Evolutionary conservation across 2,113 vertebrate species (phyloP).

Genomic region (Anhinga anhinga): DNA sequence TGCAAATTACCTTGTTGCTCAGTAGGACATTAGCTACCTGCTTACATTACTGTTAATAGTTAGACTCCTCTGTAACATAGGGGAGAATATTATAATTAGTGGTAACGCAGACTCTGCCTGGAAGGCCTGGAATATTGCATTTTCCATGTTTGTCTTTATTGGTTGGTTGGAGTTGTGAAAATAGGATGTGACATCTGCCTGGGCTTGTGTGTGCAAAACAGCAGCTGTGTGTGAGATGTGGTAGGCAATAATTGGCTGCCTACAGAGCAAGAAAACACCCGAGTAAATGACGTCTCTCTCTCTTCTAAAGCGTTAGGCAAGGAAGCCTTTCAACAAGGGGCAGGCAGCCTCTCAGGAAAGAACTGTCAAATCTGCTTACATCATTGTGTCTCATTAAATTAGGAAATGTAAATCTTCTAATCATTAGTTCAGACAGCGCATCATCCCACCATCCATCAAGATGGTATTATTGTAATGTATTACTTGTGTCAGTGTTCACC

Average conservation of each 20-base stretch:
- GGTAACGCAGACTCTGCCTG: not conserved
- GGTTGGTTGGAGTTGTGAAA: not conserved
- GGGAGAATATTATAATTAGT: not conserved
- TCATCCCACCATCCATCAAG: not conserved
- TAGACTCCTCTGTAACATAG: not conserved
- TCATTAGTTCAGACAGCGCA: constrained; percentile 1
- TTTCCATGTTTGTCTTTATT: not conserved
- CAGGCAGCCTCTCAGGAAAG: constrained; percentile 7
- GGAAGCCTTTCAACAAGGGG: constrained; percentile 6
- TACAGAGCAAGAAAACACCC: constrained; percentile 52
- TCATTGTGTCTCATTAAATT: constrained; percentile 41
- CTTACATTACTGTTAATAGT: not conserved
- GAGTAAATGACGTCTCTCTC: not conserved
- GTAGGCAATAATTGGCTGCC: constrained; percentile 56
- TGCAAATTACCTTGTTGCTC: not conserved
- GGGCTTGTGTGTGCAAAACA: constrained; percentile 11
- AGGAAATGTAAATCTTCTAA: constrained; percentile 2
- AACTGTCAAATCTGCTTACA: constrained; percentile 39
- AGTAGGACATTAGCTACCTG: not conserved
- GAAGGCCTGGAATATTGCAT: not conserved
- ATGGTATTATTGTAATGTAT: not conserved
- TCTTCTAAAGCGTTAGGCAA: constrained; percentile 6
- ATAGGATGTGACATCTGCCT: constrained; percentile 29
- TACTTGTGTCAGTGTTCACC: not conserved
- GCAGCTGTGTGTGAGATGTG: constrained; percentile 24